phyloP scores from a whole-genome alignment of 2,888 invertebrate species.

The Rhamphomyia laevipes region DNA sequence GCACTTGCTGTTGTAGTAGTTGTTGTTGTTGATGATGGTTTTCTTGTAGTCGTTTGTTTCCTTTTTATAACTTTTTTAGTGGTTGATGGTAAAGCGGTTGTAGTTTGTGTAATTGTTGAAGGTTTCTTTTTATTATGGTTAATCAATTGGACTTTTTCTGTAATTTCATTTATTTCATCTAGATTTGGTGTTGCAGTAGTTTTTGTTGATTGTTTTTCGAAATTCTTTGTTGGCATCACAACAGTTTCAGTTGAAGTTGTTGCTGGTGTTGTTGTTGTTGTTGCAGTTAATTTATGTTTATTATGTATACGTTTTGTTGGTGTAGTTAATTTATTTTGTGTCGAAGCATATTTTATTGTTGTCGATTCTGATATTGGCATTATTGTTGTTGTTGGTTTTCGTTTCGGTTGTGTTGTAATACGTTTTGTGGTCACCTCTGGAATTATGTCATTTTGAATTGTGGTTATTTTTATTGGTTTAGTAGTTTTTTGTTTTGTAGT shows the following conservation, averaged over 20 bases:
- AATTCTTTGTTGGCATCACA: slow-evolving; percentile 4
- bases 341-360: too few species aligned
- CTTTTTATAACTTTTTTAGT: too few species aligned
- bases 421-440: too few species aligned
- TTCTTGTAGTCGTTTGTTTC: slow-evolving; percentile 1
- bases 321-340: not conserved
- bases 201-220: not conserved
- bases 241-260: slow-evolving; percentile 8
- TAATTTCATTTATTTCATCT: slow-evolving; percentile 1
- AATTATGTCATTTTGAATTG: not conserved
- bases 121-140: not conserved
- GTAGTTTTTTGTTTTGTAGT: slow-evolving; percentile 3
- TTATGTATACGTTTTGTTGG: not conserved
- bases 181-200: not conserved
- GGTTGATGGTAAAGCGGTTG: not conserved
- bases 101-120: not conserved
- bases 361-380: too few species aligned
- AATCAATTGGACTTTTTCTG: not conserved
- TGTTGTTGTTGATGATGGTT: slow-evolving; percentile 6
- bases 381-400: too few species aligned
- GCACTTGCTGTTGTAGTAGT: slow-evolving; percentile 9
- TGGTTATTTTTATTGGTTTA: not conserved
- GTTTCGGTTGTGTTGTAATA: too few species aligned
- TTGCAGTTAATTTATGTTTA: not conserved
- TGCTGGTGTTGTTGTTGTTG: slow-evolving; percentile 5